Conservation (phyloP, 2,113 vertebrate species). For the Mirza zaza region DNA sequence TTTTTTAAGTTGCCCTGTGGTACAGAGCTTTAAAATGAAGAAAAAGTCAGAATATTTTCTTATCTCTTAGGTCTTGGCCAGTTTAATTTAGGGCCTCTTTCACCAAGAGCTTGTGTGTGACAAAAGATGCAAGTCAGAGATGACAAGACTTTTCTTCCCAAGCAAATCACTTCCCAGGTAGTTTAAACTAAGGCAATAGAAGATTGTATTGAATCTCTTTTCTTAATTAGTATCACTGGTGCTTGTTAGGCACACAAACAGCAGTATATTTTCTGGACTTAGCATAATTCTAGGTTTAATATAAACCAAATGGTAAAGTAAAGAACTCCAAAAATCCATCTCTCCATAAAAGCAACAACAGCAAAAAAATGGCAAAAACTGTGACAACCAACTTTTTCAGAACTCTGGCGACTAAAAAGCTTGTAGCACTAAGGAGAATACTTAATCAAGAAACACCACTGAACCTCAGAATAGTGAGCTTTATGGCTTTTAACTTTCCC, state of each 20-base stretch:
- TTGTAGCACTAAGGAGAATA: neutral
- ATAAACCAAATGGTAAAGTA: neutral
- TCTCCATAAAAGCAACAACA: neutral
- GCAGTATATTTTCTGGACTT: conserved; percentile 8
- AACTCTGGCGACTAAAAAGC: neutral
- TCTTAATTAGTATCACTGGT: neutral
- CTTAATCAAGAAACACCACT: neutral
- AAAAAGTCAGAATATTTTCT: conserved; percentile 12
- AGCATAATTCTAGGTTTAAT: conserved; percentile 32
- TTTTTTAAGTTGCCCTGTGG: neutral
- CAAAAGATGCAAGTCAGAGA: neutral
- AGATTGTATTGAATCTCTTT: neutral
- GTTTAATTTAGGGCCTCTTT: neutral
- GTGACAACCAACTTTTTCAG: neutral
- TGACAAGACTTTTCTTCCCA: neutral
- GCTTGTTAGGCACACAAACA: neutral
- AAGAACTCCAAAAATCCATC: neutral
- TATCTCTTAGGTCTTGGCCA: neutral
- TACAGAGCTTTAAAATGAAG: neutral
- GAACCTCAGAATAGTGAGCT: neutral
- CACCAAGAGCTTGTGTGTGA: neutral
- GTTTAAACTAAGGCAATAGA: neutral
- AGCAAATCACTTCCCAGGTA: neutral
- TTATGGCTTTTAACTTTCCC: neutral
- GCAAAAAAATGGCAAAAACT: neutral